phyloP scores from a whole-genome alignment of 2,797 vertebrate genomes.

The Allenopithecus nigroviridis region DNA sequence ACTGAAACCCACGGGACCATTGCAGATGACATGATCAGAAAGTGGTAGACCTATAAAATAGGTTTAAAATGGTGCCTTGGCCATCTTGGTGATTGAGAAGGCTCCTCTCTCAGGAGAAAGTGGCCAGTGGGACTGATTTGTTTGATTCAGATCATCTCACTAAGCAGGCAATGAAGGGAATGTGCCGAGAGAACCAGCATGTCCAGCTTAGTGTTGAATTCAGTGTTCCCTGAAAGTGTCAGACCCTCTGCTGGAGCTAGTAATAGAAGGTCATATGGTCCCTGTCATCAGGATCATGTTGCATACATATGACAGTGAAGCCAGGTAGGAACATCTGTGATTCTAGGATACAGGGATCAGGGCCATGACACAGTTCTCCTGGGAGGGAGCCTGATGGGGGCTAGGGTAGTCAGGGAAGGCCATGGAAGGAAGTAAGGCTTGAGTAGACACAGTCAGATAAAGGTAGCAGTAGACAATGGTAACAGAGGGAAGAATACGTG shows the following conservation, averaged over 20 bases:
- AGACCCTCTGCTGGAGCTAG: background rate
- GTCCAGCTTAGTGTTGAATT: background rate
- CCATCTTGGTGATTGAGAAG: background rate
- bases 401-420: background rate
- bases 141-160: background rate
- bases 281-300: background rate
- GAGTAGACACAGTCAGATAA: background rate
- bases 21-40: background rate
- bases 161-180: background rate
- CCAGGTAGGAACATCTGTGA: background rate
- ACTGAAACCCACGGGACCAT: background rate
- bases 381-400: background rate
- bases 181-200: background rate
- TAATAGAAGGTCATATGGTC: background rate
- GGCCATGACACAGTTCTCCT: background rate
- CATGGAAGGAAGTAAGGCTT: background rate
- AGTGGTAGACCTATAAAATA: background rate
- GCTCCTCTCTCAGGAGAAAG: background rate
- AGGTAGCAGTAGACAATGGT: background rate
- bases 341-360: background rate
- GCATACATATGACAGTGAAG: background rate
- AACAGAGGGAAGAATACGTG: background rate
- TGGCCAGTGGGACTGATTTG: background rate
- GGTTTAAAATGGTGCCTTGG: background rate
- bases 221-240: accelerated